These are phyloP conservation scores for Intellagama lesueurii DNA, from an alignment of 2,797 vertebrate genomes.

Conservation along the genomic window DNA sequence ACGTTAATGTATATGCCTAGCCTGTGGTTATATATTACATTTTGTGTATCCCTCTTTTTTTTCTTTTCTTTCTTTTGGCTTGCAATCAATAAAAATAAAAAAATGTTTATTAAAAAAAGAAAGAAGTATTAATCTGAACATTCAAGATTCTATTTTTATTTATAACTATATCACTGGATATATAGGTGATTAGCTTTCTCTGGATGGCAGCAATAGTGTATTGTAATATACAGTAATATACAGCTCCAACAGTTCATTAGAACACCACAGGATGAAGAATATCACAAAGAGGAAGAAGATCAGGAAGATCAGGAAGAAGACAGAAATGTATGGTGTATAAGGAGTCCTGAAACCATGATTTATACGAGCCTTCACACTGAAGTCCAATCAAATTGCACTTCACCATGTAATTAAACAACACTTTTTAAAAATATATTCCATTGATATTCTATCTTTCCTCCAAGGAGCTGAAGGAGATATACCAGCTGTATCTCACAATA, in stretches of 20 bases:
- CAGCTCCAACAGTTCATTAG: neutral
- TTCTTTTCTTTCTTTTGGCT: neutral
- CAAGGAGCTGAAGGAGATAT: neutral
- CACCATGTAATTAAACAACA: neutral
- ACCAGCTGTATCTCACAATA: neutral
- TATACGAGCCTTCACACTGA: neutral
- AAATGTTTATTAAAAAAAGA: no score
- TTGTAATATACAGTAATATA: neutral
- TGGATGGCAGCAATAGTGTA: no score
- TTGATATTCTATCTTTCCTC: neutral
- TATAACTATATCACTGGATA: neutral
- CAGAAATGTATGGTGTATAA: neutral
- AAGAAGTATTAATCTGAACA: no score
- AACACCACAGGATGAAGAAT: neutral
- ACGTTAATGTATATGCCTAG: no score
- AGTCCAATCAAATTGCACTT: neutral
- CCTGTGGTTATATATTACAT: neutral
- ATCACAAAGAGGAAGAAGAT: neutral
- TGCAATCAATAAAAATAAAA: no score
- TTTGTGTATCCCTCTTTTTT: neutral
- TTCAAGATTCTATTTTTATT: neutral
- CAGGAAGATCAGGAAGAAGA: neutral
- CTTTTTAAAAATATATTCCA: neutral
- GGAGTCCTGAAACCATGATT: neutral
- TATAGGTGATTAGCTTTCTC: neutral